Percentiles rank a stretch among this genome's conserved stretches.
These are phyloP conservation scores for Benitochromis conjunctus DNA, from an alignment of 2,113 vertebrate species.

Conservation along the genomic window DNA sequence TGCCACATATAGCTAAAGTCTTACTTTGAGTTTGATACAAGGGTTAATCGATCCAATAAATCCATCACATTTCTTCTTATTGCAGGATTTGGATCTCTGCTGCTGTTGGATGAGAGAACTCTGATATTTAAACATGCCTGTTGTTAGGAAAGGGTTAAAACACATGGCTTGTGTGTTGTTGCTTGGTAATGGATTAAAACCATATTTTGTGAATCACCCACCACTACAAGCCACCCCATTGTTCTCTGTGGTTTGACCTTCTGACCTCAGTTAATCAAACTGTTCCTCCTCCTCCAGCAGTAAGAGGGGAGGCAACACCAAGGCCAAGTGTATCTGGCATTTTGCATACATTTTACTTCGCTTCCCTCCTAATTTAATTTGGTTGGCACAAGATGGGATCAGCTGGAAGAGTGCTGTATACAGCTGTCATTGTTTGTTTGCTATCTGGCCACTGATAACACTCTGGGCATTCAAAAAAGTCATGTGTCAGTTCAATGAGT, in stretches of 20 bases:
- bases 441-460: not conserved
- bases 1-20: fast-evolving
- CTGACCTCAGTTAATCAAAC: constrained; percentile 72
- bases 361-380: not conserved
- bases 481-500: not conserved
- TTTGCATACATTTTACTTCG: not conserved
- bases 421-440: not conserved
- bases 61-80: not conserved
- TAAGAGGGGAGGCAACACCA: constrained; percentile 37
- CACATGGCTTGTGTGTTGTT: not conserved
- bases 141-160: not conserved
- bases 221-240: constrained; percentile 37
- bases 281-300: constrained; percentile 54
- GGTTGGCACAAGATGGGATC: not conserved
- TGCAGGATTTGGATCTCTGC: not conserved
- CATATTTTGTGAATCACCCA: not conserved
- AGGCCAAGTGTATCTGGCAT: constrained; percentile 38
- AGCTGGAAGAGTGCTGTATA: not conserved
- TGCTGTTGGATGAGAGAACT: not conserved
- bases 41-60: not conserved
- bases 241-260: constrained; percentile 51
- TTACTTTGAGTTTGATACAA: not conserved
- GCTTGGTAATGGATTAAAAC: not conserved
- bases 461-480: not conserved
- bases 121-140: not conserved